Percentiles rank a stretch among this genome's conserved stretches.
Conservation (phyloP, 2,888 invertebrate species). For the Alviniconcha strummeri region DNA sequence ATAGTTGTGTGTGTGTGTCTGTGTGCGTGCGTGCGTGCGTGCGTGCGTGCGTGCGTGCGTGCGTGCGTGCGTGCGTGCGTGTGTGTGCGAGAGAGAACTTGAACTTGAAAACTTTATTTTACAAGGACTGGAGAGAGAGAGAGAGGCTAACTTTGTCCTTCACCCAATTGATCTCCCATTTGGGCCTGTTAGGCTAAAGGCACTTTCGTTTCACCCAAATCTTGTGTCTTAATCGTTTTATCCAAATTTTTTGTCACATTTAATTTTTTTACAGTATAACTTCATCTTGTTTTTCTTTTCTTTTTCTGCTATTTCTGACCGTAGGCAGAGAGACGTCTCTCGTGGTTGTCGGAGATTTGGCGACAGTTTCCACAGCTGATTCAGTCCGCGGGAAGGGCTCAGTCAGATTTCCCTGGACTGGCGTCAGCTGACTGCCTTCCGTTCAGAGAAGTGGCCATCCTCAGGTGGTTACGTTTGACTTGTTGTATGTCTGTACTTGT, state of each 20-base stretch:
- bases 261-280: too few relatives aligned
- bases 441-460: background rate
- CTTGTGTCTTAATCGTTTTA: background rate
- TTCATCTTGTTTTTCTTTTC: too few relatives aligned
- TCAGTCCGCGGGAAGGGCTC: background rate
- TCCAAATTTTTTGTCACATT: background rate
- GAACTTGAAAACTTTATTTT: too few relatives aligned
- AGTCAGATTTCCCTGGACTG: background rate
- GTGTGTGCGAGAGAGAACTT: background rate
- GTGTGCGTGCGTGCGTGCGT: too few relatives aligned
- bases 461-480: background rate
- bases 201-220: background rate
- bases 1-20: background rate
- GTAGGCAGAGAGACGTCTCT: background rate
- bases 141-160: too few relatives aligned
- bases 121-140: too few relatives aligned
- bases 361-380: constrained; percentile 14
- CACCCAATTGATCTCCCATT: too few relatives aligned
- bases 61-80: background rate
- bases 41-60: background rate
- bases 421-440: constrained; percentile 10
- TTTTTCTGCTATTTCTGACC: background rate
- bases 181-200: too few relatives aligned
- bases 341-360: constrained; percentile 27
- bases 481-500: too few relatives aligned